Percentiles rank a stretch among this genome's conserved stretches.
phyloP scores from a whole-genome alignment of 2,113 vertebrate species.

The Cinclus mexicanus region DNA sequence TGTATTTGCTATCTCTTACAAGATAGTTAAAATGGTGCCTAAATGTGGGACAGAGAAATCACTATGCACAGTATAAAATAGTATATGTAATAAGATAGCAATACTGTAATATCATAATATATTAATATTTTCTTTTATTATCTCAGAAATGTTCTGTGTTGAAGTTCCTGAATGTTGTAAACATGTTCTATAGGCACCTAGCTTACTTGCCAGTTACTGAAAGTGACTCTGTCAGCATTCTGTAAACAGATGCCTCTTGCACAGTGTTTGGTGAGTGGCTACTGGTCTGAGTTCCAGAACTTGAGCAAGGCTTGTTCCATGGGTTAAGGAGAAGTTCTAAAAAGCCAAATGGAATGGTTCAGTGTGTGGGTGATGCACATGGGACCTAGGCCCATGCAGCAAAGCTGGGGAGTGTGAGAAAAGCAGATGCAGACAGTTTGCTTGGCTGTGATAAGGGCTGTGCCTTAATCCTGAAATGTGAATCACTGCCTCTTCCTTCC shows the following conservation, averaged over 20 bases:
- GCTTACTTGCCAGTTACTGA: not conserved
- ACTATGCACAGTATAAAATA: not conserved
- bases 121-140: not conserved
- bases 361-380: fast-evolving
- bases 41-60: not conserved
- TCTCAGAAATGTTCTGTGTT: not conserved
- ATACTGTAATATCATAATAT: not conserved
- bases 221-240: not conserved
- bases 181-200: not conserved
- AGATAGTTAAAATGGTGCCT: not conserved
- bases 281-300: not conserved
- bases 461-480: not conserved
- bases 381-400: not conserved
- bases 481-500: not conserved
- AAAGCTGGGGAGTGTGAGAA: not conserved
- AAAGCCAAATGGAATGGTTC: not conserved
- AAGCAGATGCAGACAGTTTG: not conserved
- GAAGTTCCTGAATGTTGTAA: not conserved
- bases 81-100: not conserved
- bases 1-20: not conserved
- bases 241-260: not conserved
- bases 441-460: not conserved
- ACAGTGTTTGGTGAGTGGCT: not conserved
- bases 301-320: not conserved
- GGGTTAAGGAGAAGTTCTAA: not conserved